Evolutionary conservation across 2,888 invertebrate species (phyloP), one percentile per base, ranked within the genome.

Genomic region (Drosophila monieri): DNA sequence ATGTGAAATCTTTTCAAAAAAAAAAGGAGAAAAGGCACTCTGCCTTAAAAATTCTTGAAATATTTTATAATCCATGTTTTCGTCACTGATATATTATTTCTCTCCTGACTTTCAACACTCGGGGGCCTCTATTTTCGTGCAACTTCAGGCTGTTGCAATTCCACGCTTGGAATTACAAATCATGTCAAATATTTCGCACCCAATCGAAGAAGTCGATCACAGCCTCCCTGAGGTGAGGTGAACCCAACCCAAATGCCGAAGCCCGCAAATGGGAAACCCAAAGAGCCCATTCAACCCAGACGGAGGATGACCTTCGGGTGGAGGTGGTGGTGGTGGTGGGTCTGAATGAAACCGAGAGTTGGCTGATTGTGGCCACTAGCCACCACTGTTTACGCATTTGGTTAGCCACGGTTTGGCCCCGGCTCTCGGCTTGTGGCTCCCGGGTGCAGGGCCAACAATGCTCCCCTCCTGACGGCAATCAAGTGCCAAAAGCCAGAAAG

Each of bases 301-400:
- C 35, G 35, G 35, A 27, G 14, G n/a, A 32, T 53, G 61, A 32
- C 68, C 60, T 70, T 71, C 60, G 48, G 48, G 12, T 8, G 25
- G 25, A 5, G 25, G 25, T 25, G 27, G 27, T 27, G 27, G 27
- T 27, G 27, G 27, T 32, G 18, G 43, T 41, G 48, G 39, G 15
- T 15, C 53, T 60, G 53, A 70, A 68, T 71, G 60, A 68, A 70
- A 71, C 14, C 68, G 53, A 70, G 68, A 71, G 69, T 69, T 48
- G 35, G 35, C n/a, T n/a, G 35, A 35, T 35, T 35, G 35, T 35
- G n/a, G 46, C 27, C 47, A 32, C 39, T 32, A 61, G 51, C 27
- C 47, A 32, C 39, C 35, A 58, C 43, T 76, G 73, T 87, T 79
- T 69, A 74, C 72, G 76, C 58, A 74, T 66, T 72, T 73, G 80